phyloP scores from a whole-genome alignment of 1,140 invertebrate species.

The Nixonia krombeini region DNA sequence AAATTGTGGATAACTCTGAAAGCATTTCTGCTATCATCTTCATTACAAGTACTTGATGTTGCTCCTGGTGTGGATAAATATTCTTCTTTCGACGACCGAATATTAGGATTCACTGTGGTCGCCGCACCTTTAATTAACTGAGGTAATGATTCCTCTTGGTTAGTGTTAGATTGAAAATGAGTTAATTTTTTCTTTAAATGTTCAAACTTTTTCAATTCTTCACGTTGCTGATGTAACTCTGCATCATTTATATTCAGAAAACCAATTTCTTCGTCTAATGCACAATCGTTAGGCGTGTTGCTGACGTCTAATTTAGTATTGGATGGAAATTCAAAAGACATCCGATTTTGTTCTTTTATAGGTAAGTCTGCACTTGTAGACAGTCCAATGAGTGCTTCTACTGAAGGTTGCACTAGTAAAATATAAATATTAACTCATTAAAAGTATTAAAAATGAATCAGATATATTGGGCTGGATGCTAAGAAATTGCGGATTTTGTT shows the following conservation, averaged over 20 bases:
- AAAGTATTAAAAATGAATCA: too few relatives aligned
- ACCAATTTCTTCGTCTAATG: background rate
- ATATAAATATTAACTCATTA: too few relatives aligned
- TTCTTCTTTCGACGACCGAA: background rate
- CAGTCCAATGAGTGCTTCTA: conserved; percentile 47
- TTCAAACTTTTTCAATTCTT: conserved; percentile 36
- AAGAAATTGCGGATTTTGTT: too few relatives aligned
- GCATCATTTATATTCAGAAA: conserved; percentile 28
- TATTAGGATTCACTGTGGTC: background rate
- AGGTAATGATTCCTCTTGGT: background rate
- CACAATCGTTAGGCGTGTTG: background rate
- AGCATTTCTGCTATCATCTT: background rate
- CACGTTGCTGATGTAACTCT: conserved; percentile 28
- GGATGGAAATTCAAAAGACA: background rate
- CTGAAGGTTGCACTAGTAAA: conserved; percentile 47
- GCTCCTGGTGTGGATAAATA: background rate
- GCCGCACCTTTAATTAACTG: background rate
- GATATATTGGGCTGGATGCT: too few relatives aligned
- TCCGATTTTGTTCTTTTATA: conserved; percentile 4
- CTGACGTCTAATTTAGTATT: background rate
- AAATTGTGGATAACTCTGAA: background rate
- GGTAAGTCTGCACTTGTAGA: conserved; percentile 30
- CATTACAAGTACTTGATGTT: background rate
- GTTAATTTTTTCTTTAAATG: conserved; percentile 15
- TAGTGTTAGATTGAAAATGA: background rate